A percentile compares a stretch with the other conserved stretches of the same genome.
phyloP scores from a whole-genome alignment of 2,888 invertebrate species.

The Aphidius colemani region DNA sequence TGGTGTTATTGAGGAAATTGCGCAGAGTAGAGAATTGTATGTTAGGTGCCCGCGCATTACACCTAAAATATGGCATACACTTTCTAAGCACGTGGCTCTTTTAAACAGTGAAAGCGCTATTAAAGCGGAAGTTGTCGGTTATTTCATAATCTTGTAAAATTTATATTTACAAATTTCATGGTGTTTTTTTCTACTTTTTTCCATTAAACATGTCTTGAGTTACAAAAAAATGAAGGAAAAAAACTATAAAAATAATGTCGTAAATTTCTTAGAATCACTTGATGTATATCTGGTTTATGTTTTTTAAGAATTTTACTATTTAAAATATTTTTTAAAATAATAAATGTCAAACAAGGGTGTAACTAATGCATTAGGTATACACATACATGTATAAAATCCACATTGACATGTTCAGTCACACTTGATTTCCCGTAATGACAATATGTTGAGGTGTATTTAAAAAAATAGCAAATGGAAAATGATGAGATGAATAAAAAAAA shows the following conservation, averaged over 20 bases:
- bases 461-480: constrained; percentile 1
- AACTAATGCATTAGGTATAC: too few species aligned
- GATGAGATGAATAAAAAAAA: constrained; percentile 14
- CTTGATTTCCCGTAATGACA: too few species aligned
- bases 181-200: not conserved
- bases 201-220: not conserved
- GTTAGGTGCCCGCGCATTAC: constrained; percentile 19
- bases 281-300: too few species aligned
- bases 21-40: constrained; percentile 22
- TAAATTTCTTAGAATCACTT: too few species aligned
- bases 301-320: too few species aligned
- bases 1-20: constrained; percentile 10
- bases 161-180: not conserved
- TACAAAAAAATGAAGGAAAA: too few species aligned
- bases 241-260: too few species aligned
- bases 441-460: not conserved
- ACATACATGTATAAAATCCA: too few species aligned
- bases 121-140: constrained; percentile 17
- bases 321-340: too few species aligned
- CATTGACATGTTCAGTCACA: too few species aligned
- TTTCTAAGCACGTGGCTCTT: constrained; percentile 25
- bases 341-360: too few species aligned
- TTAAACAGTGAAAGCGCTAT: constrained; percentile 24
- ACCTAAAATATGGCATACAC: constrained; percentile 22
- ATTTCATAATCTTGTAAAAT: constrained; percentile 6